A percentile compares a stretch with the other conserved stretches of the same genome.
Evolutionary conservation across 2,797 vertebrate species (phyloP).

Genomic region (Poeciliopsis presidionis): DNA sequence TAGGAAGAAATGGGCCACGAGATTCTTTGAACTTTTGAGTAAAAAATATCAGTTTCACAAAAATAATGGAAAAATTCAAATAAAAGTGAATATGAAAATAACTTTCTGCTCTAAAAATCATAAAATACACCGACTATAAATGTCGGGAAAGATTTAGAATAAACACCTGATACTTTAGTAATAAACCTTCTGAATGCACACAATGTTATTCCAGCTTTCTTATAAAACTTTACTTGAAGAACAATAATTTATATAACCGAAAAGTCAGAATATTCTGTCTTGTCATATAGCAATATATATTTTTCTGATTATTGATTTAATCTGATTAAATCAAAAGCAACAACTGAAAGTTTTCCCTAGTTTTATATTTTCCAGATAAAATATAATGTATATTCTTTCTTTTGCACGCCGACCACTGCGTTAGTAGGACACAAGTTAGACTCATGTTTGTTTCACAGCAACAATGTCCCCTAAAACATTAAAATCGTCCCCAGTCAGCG

Average conservation of each 20-base stretch:
- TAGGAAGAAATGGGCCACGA: background rate
- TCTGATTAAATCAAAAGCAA: background rate
- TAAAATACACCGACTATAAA: background rate
- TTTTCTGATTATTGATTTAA: no score
- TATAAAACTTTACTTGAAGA: background rate
- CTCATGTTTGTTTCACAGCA: conserved; percentile 1
- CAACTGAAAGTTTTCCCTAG: background rate
- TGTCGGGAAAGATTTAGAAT: background rate
- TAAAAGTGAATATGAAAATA: background rate
- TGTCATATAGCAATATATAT: no score
- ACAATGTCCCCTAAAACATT: conserved; percentile 5
- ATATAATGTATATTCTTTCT: background rate
- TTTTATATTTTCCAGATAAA: background rate
- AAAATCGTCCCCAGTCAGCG: background rate
- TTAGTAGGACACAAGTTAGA: background rate
- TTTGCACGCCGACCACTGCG: background rate
- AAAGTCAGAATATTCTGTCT: background rate
- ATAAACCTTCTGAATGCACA: background rate
- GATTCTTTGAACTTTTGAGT: background rate
- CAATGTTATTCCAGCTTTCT: background rate
- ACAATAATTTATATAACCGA: background rate
- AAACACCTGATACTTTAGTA: background rate
- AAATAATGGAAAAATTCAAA: background rate
- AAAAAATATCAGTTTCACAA: background rate
- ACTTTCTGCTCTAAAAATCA: background rate